phyloP scores from a whole-genome alignment of 2,797 vertebrate species.

The Malurus splendens region DNA sequence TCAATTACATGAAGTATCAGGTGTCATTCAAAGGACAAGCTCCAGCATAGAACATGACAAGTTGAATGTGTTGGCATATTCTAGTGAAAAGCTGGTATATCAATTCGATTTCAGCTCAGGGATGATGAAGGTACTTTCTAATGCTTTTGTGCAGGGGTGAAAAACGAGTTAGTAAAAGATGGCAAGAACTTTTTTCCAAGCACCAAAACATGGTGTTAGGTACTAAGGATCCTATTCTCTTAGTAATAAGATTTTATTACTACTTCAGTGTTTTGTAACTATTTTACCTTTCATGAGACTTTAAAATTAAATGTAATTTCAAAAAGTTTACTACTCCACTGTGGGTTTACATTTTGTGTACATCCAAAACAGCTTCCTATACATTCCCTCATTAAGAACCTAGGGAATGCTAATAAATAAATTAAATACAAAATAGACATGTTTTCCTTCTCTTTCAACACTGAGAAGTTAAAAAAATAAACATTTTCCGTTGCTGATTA shows the following conservation, averaged over 20 bases:
- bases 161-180: background rate
- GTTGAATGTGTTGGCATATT: background rate
- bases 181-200: background rate
- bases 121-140: background rate
- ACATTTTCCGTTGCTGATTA: background rate
- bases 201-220: background rate
- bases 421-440: background rate
- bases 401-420: background rate
- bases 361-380: background rate
- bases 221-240: background rate
- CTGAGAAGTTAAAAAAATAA: background rate
- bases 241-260: background rate
- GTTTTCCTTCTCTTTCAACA: background rate
- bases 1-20: background rate
- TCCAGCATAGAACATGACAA: background rate
- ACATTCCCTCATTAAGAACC: background rate
- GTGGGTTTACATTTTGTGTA: background rate
- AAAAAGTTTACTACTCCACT: background rate
- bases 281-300: background rate
- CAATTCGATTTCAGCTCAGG: background rate
- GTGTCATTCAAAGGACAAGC: background rate
- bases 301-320: conserved; percentile 6
- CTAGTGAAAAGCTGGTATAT: background rate
- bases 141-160: background rate
- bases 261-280: background rate